Base-by-base conservation (phyloP, 2,113 vertebrate genomes). In the Reinhardtius hippoglossoides region DNA sequence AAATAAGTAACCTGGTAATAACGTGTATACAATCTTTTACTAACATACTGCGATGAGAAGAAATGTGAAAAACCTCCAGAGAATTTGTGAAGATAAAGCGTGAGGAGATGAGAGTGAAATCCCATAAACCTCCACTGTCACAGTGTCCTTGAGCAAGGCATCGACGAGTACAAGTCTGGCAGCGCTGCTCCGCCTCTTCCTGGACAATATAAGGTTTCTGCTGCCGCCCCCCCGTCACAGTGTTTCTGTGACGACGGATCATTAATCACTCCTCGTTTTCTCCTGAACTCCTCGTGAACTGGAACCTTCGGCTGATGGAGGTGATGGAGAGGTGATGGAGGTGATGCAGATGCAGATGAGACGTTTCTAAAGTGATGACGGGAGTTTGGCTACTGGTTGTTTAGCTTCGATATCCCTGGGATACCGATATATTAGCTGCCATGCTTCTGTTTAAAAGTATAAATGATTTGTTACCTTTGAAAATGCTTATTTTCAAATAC, bases 11-110 rank as follows among this genome's bases (percentile, higher is more conserved):
- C 62, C 68, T 72, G 60, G 20, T 85, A 78, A 72, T 79, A 86
- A 87, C 74, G 50, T 70, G 86, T 87, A 63, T 87, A 88, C 81
- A 90, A 88, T 87, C 82, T 86, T 37, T 77, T 83, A 81, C 76
- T 80, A 87, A 89, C 73, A 68, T 76, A 89, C 72, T 6, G 70
- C 7, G 21, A 71, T 42, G 81, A 84, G 70, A 21, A 26, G 26
- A 58, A 56, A 68, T 1, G 42, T 16, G 9, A 64, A 81, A 64
- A 81, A 81, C 78, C 86, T 79, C 87, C 76, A 13, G 73, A 68
- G 58, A 21, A 66, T 86, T 70, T 73, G 31, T 31, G 31, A 1
- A 31, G 31, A 31, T 31, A 31, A 31, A 31, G 7, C 31, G 31
- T 7, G 31, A 31, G 31, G 31, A 31, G 31, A 31, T 31, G 79